Conservation (phyloP, 1,140 invertebrate species). For the Cydia fagiglandana region DNA sequence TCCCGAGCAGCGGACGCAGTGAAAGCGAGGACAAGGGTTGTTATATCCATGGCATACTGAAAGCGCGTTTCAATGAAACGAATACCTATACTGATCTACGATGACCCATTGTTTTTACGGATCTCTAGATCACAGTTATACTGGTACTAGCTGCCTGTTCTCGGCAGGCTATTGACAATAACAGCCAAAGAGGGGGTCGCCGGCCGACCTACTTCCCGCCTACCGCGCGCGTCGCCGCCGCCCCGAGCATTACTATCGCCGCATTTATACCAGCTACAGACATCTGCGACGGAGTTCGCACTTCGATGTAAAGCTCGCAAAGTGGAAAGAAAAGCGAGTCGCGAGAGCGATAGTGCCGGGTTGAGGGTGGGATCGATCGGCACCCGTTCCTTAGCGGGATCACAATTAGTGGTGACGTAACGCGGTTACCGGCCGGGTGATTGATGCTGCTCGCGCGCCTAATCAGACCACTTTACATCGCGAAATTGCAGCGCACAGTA, state of each 20-base stretch:
- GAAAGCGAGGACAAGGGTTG: slow-evolving; percentile 55
- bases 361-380: slow-evolving; percentile 54
- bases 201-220: slow-evolving; percentile 67
- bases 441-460: slow-evolving; percentile 51
- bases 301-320: slow-evolving; percentile 58
- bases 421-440: slow-evolving; percentile 65
- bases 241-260: slow-evolving; percentile 46
- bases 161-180: neutral
- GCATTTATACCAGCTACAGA: slow-evolving; percentile 49
- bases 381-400: slow-evolving; percentile 52
- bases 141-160: slow-evolving; percentile 5
- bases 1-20: slow-evolving; percentile 58
- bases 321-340: slow-evolving; percentile 48
- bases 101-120: neutral
- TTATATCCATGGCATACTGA: slow-evolving; percentile 11
- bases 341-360: slow-evolving; percentile 35
- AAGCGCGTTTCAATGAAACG: neutral
- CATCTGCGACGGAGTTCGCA: slow-evolving; percentile 48
- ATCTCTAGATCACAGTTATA: neutral
- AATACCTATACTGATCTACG: neutral
- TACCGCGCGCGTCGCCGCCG: slow-evolving; percentile 43
- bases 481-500: slow-evolving; percentile 9
- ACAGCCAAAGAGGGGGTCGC: slow-evolving; percentile 41
- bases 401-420: slow-evolving; percentile 71
- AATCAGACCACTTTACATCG: slow-evolving; percentile 36